phyloP scores from a whole-genome alignment of 2,888 invertebrate species.

The Lomographa bimaculata region DNA sequence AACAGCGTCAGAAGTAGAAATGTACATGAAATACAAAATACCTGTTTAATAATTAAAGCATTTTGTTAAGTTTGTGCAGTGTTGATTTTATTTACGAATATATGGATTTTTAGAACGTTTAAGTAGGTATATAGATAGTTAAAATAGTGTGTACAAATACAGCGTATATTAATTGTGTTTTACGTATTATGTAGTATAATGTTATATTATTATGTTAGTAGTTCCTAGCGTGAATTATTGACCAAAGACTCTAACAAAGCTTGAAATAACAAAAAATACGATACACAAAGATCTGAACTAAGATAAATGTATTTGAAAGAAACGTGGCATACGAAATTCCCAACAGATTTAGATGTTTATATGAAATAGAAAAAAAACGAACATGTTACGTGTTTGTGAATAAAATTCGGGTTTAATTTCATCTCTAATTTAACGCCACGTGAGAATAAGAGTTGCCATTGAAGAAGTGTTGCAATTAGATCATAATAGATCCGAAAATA shows the following conservation, averaged over 20 bases:
- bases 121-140: conserved; percentile 38
- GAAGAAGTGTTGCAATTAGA: too few relatives aligned
- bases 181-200: too few relatives aligned
- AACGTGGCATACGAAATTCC: too few relatives aligned
- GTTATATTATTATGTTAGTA: conserved; percentile 18
- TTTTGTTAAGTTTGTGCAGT: conserved; percentile 74
- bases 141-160: conserved; percentile 28
- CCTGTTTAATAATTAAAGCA: conserved; percentile 81
- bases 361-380: too few relatives aligned
- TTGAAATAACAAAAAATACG: too few relatives aligned
- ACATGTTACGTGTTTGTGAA: not conserved
- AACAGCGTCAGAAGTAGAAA: conserved; percentile 62
- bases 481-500: conserved; percentile 4
- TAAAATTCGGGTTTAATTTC: conserved; percentile 12
- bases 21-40: conserved; percentile 77
- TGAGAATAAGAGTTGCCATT: too few relatives aligned
- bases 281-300: too few relatives aligned
- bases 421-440: too few relatives aligned
- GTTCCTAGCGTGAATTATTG: conserved; percentile 8
- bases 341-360: too few relatives aligned
- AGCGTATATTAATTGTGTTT: too few relatives aligned
- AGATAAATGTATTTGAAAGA: too few relatives aligned
- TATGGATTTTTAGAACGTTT: conserved; percentile 28
- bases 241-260: too few relatives aligned
- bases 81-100: conserved; percentile 49